Base-by-base conservation (phyloP, 2,888 invertebrate species). In the Xanthia icteritia region DNA sequence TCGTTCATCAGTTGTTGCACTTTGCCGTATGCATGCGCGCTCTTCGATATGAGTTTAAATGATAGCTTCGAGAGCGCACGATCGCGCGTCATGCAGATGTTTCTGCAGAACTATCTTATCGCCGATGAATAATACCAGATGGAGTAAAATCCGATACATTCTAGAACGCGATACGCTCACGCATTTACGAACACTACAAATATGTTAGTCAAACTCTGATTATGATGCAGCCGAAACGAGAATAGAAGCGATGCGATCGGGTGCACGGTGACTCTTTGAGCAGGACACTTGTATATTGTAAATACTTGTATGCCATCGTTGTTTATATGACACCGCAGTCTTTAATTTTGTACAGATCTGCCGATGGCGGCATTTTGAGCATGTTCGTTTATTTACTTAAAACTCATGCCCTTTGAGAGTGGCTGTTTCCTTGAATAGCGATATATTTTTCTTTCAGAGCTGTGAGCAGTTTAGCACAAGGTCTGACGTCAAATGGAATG, bases 401-500 rank as follows among this genome's bases (percentile, higher is more conserved):
- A 83, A 81, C 75, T 79, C 85, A 73, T 70, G 67, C 74, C 31
- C 20, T 69, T 82, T 72, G 76, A 79, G 36, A 73, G 77, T 80
- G 84, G 88, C 85, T 77, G 80, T 89, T 80, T 88, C 88, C 88
- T 89, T 94, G 90, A 93, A 93, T 90, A 90, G 89, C 81, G 84
- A 86, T 86, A 88, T 93, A 89, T 94, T 92, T 93, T 88, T 89
- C 82, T 96, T 96, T 83, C 96, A 97, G 97, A 94, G 95, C 95
- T 89, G 97, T 97, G 86, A 96, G 96, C 95, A 96, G 96, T 92
- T 93, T 97, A 93, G 95, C 97, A 80, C 97, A 97, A 91, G 97
- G 97, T 84, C 95, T 98, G 80, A 97, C 97, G 61, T 97, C 98
- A 69, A 98, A 98, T 89, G 97, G 97, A 82, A 98, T 98, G 96